Base-by-base conservation (phyloP, 2,888 invertebrate genomes). In the Dynastes tityus region DNA sequence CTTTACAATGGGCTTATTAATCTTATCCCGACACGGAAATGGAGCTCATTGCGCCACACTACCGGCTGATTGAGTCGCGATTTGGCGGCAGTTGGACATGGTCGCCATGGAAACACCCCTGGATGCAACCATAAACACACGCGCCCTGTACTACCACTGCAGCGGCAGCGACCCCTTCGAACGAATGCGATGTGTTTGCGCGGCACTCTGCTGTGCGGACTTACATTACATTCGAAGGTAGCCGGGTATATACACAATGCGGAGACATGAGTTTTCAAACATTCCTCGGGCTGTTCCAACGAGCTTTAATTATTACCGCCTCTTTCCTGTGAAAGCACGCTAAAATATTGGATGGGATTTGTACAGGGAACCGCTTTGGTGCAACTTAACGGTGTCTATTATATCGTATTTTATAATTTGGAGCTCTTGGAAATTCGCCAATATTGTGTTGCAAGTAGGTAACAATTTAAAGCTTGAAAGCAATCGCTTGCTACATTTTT, bases 21-120 rank as follows among this genome's bases (percentile, higher is more conserved):
- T 74, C 58, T 61, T 61, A 61, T 74, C 73, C 73, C 13, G 61
- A 29, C 45, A 61, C 73, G 80, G 80, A 80, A 80, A 79, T 80
- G 76, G 76, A 77, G 79, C 80, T 79, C 79, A 81, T 80, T 80
- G 80, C 78, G 73, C 67, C 71, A 71, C 45, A 61, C 74, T 63
- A 80, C 70, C 67, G 80, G 76, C 77, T 79, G 79, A 58, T 79
- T 77, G 76, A 78, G 79, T 70, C 61, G 73, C 79, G 78, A 79
- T 80, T 76, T 78, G 71, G 77, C 78, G 67, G 77, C 78, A 76
- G 78, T 75, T 55, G 45, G 73, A 74, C 73, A 74, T 61, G 16
- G 82, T 82, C 70, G 49, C 78, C 79, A 82, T 82, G 81, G 81
- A 80, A 82, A 82, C 82, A 73, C 82, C 82, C 82, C 77, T 80